A percentile compares a stretch with the other conserved stretches of the same genome.
Evolutionary conservation across 2,797 vertebrate species (phyloP).

Genomic region (Sebastes umbrosus): DNA sequence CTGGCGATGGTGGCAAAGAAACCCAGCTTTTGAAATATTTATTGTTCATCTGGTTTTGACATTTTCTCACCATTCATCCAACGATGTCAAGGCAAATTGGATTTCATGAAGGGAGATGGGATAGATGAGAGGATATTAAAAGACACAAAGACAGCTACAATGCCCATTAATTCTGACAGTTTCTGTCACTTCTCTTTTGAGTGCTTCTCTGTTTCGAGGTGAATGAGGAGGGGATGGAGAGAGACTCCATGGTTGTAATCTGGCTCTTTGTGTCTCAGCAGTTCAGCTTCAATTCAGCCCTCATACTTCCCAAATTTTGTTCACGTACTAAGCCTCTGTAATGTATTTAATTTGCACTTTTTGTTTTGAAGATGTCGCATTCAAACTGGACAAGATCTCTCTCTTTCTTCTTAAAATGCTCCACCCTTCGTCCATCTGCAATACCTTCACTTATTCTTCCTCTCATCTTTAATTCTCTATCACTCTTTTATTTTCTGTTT

Average conservation of each 20-base stretch:
- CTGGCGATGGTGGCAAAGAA: background rate
- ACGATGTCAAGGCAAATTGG: conserved; percentile 50
- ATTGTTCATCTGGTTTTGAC: conserved; percentile 55
- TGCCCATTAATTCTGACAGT: conserved; percentile 49
- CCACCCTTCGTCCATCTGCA: background rate
- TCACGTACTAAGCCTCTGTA: background rate
- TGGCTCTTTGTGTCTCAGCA: conserved; percentile 20
- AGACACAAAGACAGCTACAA: conserved; percentile 34
- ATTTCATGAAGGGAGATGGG: conserved; percentile 46
- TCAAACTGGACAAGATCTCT: conserved; percentile 10
- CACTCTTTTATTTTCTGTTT: background rate
- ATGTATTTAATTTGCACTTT: conserved; percentile 6
- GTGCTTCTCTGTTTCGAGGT: conserved; percentile 44
- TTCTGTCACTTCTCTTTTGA: conserved; percentile 59
- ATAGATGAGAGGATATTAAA: conserved; percentile 57
- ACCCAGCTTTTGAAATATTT: conserved; percentile 45
- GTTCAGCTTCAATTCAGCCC: conserved; percentile 26
- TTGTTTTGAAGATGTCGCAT: background rate
- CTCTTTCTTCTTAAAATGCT: background rate
- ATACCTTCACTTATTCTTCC: background rate
- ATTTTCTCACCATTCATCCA: conserved; percentile 49
- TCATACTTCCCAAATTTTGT: background rate
- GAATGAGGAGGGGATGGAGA: conserved; percentile 32
- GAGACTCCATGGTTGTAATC: conserved; percentile 27
- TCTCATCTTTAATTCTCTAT: background rate